Percentiles rank a stretch among this genome's conserved stretches.
Evolutionary conservation across 2,888 invertebrate genomes (phyloP).

Genomic region (Ophonus ardosiacus): DNA sequence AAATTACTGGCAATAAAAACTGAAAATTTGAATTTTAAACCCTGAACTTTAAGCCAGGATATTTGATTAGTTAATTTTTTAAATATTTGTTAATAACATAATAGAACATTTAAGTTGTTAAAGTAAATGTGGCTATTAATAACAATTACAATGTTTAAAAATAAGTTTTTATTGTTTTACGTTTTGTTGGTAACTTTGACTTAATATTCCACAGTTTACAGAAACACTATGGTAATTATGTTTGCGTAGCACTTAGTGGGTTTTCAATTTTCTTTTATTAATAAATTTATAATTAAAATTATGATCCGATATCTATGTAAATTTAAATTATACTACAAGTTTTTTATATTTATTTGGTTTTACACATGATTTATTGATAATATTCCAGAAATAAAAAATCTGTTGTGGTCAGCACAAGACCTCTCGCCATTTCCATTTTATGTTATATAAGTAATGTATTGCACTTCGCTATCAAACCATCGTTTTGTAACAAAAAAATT

Average conservation of each 20-base stretch:
- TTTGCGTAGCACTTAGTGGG: neutral
- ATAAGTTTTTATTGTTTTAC: neutral
- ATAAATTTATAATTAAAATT: neutral
- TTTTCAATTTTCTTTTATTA: neutral
- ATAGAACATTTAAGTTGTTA: conserved; percentile 11
- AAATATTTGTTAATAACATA: conserved; percentile 39
- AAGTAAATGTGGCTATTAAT: conserved; percentile 7
- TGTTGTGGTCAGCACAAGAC: no score
- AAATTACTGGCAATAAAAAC: neutral
- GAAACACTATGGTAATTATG: conserved; percentile 3
- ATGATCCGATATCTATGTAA: no score
- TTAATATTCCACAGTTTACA: neutral
- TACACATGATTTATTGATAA: no score
- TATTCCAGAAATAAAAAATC: no score
- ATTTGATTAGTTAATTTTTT: conserved; percentile 43
- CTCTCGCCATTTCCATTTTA: no score
- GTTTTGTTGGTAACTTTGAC: neutral
- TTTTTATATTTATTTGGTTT: no score
- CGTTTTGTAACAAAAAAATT: no score
- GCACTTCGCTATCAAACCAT: no score
- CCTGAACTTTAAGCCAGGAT: conserved; percentile 10
- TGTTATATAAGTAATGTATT: no score
- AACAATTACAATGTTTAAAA: neutral
- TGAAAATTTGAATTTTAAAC: conserved; percentile 20
- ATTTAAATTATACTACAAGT: no score